These are phyloP conservation scores for Conopomorpha cramerella DNA, from an alignment of 1,140 invertebrate genomes.

Conservation along the genomic window DNA sequence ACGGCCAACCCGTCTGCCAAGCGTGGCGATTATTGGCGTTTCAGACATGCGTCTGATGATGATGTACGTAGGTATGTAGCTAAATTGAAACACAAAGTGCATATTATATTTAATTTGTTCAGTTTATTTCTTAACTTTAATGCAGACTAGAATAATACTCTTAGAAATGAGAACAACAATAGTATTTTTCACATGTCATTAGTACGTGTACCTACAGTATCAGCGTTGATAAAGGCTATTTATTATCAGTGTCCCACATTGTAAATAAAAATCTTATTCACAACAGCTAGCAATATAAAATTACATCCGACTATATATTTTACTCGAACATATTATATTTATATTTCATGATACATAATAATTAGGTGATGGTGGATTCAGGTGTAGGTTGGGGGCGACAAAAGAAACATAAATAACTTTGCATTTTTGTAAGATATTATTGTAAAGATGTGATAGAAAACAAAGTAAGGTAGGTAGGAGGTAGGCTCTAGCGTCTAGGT, in stretches of 20 bases:
- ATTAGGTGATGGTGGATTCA: too few species aligned
- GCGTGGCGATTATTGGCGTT: too few species aligned
- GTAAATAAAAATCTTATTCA: constrained; percentile 59
- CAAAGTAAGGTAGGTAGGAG: too few species aligned
- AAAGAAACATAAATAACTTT: too few species aligned
- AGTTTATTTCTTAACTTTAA: constrained; percentile 60
- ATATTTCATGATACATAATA: too few species aligned
- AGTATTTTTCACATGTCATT: constrained; percentile 57
- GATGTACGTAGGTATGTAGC: background rate
- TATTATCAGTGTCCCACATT: constrained; percentile 50
- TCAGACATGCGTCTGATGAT: background rate
- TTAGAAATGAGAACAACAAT: constrained; percentile 62
- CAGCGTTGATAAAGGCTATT: constrained; percentile 53
- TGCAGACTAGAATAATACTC: constrained; percentile 64
- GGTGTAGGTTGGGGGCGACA: too few species aligned
- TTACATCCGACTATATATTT: constrained; percentile 35
- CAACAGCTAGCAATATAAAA: constrained; percentile 59
- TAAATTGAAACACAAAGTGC: constrained; percentile 2
- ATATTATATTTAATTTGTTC: constrained; percentile 34
- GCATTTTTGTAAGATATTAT: too few species aligned
- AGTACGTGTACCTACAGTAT: constrained; percentile 54
- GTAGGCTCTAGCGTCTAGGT: too few species aligned
- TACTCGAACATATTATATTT: background rate
- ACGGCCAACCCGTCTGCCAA: too few species aligned
- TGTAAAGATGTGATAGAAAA: too few species aligned